Percentiles rank a stretch among this genome's conserved stretches.
Conservation (phyloP, 2,797 vertebrate genomes). For the Paratrypauchen microcephalus region DNA sequence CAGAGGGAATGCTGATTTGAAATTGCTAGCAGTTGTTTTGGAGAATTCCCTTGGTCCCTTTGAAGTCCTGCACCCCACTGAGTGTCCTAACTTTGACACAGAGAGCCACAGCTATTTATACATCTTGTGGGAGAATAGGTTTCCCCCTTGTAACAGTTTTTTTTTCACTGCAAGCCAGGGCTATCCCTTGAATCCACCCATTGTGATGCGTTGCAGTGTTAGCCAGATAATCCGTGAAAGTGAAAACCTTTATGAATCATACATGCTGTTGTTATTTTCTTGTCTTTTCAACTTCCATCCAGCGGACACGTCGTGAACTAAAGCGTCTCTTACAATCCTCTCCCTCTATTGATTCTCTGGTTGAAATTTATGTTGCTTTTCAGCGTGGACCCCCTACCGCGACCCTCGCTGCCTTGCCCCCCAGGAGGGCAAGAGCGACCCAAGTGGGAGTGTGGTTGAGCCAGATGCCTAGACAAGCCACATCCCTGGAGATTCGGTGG, state of each 20-base stretch:
- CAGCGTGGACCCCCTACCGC: slow-evolving; percentile 71
- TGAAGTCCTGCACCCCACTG: slow-evolving; percentile 84
- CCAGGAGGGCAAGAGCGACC: slow-evolving; percentile 77
- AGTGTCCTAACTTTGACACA: slow-evolving; percentile 84
- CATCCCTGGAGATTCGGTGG: slow-evolving; percentile 62
- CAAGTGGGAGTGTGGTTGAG: slow-evolving; percentile 74
- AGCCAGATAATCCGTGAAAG: slow-evolving; percentile 26
- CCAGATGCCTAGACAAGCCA: slow-evolving; percentile 76
- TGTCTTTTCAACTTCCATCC: slow-evolving; percentile 36
- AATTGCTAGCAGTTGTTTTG: slow-evolving; percentile 83
- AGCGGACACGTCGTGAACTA: slow-evolving; percentile 62
- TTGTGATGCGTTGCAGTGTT: slow-evolving; percentile 22
- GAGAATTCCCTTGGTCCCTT: slow-evolving; percentile 84
- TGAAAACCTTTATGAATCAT: slow-evolving; percentile 22
- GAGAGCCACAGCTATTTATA: slow-evolving; percentile 82
- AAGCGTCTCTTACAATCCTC: slow-evolving; percentile 76
- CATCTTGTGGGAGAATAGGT: slow-evolving; percentile 77
- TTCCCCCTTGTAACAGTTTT: slow-evolving; percentile 57
- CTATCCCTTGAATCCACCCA: slow-evolving; percentile 39
- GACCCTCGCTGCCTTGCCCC: slow-evolving; percentile 75
- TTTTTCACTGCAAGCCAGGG: slow-evolving; percentile 24
- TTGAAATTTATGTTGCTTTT: slow-evolving; percentile 86
- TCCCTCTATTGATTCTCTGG: slow-evolving; percentile 75
- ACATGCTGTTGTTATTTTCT: slow-evolving; percentile 30
- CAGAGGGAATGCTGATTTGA: slow-evolving; percentile 80